A percentile compares a stretch with the other conserved stretches of the same genome.
Conservation (phyloP, 1,140 invertebrate species). For the Bactericera cockerelli region DNA sequence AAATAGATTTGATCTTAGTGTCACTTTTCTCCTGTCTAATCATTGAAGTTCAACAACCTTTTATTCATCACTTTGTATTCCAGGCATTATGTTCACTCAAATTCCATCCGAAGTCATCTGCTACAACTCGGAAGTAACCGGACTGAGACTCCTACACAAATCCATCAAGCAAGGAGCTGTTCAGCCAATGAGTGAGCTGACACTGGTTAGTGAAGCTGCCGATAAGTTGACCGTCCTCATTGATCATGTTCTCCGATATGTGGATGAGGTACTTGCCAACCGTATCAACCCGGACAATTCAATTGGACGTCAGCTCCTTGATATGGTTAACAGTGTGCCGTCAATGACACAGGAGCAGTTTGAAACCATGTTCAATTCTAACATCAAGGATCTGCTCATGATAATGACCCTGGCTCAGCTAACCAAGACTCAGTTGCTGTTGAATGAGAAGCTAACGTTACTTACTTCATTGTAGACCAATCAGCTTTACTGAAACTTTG, state of each 20-base stretch:
- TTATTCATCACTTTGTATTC: background rate
- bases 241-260: conserved; percentile 67
- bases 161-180: background rate
- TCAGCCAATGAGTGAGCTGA: conserved; percentile 64
- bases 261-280: conserved; percentile 69
- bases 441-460: conserved; percentile 86
- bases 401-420: conserved; percentile 87
- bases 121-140: conserved; percentile 76
- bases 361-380: conserved; percentile 87
- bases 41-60: too few relatives aligned
- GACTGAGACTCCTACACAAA: conserved; percentile 20
- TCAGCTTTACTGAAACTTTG: background rate
- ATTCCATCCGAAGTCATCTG: conserved; percentile 67
- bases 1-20: too few relatives aligned
- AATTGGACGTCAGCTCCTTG: conserved; percentile 68
- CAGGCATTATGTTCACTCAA: conserved; percentile 80
- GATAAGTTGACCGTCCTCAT: conserved; percentile 55
- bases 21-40: too few relatives aligned
- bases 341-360: conserved; percentile 80
- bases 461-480: conserved; percentile 44
- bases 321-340: conserved; percentile 79
- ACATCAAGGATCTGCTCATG: conserved; percentile 94
- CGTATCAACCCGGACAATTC: conserved; percentile 50
- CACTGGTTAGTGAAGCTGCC: conserved; percentile 70
- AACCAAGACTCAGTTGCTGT: conserved; percentile 86